phyloP scores from a whole-genome alignment of 2,888 invertebrate species.

The Steromphala cineraria region DNA sequence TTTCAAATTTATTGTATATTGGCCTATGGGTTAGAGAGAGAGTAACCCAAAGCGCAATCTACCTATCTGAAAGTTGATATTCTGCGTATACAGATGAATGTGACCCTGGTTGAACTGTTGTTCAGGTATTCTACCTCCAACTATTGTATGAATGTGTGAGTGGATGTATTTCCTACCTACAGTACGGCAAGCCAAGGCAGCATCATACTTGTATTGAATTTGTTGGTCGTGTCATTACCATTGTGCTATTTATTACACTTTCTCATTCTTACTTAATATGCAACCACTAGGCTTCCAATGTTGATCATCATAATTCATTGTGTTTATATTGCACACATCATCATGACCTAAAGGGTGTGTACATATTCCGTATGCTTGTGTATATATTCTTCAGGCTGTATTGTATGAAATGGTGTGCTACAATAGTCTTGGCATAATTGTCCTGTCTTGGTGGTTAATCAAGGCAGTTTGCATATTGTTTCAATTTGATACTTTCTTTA shows the following conservation, averaged over 20 bases:
- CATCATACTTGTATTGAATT: not conserved
- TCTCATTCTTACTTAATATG: slow-evolving; percentile 4
- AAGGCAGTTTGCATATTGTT: not conserved
- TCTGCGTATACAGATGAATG: too few species aligned
- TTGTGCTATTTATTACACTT: slow-evolving; percentile 14
- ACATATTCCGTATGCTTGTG: not conserved
- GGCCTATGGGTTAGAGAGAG: too few species aligned
- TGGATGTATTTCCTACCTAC: not conserved
- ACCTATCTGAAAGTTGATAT: too few species aligned
- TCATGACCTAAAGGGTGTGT: not conserved
- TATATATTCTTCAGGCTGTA: not conserved
- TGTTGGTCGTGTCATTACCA: not conserved
- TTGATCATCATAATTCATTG: not conserved
- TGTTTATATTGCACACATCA: not conserved
- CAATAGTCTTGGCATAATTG: not conserved
- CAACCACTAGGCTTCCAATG: slow-evolving; percentile 2
- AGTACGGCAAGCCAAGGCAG: not conserved
- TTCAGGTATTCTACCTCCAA: not conserved
- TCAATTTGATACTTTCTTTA: not conserved
- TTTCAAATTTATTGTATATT: too few species aligned
- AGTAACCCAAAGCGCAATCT: too few species aligned
- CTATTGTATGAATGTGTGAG: not conserved
- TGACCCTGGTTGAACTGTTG: too few species aligned
- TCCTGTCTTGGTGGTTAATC: too few species aligned
- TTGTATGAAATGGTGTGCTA: not conserved